Conservation (phyloP, 2,888 invertebrate species). For the Scaeva pyrastri region DNA sequence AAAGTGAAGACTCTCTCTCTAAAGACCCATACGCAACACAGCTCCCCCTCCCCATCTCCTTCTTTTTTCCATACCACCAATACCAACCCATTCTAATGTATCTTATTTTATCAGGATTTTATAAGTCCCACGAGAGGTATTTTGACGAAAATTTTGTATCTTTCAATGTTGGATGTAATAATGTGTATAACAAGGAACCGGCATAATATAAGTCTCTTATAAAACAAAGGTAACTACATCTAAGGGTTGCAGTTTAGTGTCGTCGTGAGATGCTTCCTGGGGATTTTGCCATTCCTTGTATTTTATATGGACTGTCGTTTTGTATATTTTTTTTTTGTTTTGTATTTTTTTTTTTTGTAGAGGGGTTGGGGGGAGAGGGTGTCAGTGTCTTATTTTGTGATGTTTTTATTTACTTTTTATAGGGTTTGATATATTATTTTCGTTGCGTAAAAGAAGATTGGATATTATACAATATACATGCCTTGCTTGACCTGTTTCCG, state of each 20-base stretch:
- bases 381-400: conserved; percentile 14
- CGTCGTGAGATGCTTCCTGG: conserved; percentile 49
- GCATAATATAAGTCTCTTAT: not conserved
- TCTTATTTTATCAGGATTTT: conserved; percentile 72
- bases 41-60: not conserved
- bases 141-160: conserved; percentile 71
- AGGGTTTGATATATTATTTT: conserved; percentile 12
- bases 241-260: conserved; percentile 60
- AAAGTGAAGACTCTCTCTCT: not conserved
- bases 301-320: conserved; percentile 15
- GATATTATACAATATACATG: not conserved
- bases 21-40: not conserved
- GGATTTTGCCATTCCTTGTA: conserved; percentile 9
- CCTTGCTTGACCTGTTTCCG: conserved; percentile 7
- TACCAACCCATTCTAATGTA: conserved; percentile 54
- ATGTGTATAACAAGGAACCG: conserved; percentile 22
- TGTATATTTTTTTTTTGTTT: not conserved
- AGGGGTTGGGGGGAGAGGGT: too few relatives aligned
- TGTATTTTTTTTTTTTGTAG: too few relatives aligned
- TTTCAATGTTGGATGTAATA: conserved; percentile 69
- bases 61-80: too few relatives aligned
- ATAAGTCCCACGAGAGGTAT: conserved; percentile 68
- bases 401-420: conserved; percentile 26
- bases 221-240: conserved; percentile 24
- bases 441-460: conserved; percentile 27